These are phyloP conservation scores for Carassius gibelio DNA, from an alignment of 2,113 vertebrate genomes.

Conservation along the genomic window DNA sequence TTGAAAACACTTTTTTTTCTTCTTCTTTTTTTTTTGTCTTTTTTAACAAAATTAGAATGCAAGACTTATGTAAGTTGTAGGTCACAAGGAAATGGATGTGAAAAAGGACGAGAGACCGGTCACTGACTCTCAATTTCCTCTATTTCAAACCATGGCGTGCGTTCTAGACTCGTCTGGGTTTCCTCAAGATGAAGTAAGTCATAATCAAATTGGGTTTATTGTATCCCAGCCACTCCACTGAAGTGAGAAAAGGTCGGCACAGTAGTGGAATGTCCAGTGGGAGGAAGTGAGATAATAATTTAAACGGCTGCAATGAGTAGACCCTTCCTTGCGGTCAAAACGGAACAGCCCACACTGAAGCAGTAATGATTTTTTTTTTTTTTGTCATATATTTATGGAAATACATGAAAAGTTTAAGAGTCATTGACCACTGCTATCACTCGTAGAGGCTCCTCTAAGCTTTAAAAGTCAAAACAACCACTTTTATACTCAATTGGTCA, in stretches of 20 bases:
- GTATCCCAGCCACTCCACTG: slow-evolving; percentile 65
- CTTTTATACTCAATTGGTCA: background rate
- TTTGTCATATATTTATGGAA: slow-evolving; percentile 3
- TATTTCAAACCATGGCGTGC: slow-evolving; percentile 71
- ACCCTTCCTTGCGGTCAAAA: background rate
- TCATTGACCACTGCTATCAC: slow-evolving; percentile 10
- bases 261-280: slow-evolving; percentile 37
- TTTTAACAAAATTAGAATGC: slow-evolving; percentile 19
- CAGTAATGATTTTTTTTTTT: background rate
- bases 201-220: slow-evolving; percentile 57
- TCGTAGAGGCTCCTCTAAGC: background rate
- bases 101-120: slow-evolving; percentile 66
- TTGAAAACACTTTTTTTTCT: slow-evolving; percentile 43
- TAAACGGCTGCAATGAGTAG: background rate
- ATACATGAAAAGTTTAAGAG: slow-evolving; percentile 1
- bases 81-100: slow-evolving; percentile 49
- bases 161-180: slow-evolving; percentile 67
- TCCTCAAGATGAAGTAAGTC: slow-evolving; percentile 63
- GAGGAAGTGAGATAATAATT: slow-evolving; percentile 32
- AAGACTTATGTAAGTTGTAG: slow-evolving; percentile 25
- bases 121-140: slow-evolving; percentile 70
- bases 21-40: too few species aligned
- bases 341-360: slow-evolving; percentile 9
- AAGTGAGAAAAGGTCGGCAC: slow-evolving; percentile 45
- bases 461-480: background rate